A percentile compares a stretch with the other conserved stretches of the same genome.
phyloP scores from a whole-genome alignment of 2,888 invertebrate species.

The Melieria picta region DNA sequence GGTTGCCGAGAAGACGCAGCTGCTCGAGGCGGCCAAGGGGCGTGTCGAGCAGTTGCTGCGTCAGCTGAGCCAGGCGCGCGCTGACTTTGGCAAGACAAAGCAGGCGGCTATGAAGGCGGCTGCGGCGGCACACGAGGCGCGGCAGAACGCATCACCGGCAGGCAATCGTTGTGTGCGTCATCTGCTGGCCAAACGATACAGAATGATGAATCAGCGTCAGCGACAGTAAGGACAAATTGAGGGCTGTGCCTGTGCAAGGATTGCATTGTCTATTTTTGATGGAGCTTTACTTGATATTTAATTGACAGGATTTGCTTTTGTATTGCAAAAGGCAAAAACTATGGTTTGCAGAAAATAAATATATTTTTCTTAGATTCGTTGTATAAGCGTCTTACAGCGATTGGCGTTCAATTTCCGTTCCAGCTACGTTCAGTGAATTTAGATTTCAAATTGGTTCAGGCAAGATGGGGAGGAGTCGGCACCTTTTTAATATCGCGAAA shows the following conservation, averaged over 20 bases:
- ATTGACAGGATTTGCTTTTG: too few species aligned
- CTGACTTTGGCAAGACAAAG: conserved; percentile 81
- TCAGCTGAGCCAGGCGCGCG: conserved; percentile 74
- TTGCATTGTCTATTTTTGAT: background rate
- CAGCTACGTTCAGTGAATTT: too few species aligned
- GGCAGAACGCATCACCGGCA: conserved; percentile 72
- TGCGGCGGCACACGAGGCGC: conserved; percentile 78
- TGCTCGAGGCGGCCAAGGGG: conserved; percentile 74
- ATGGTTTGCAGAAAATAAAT: too few species aligned
- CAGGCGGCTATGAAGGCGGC: conserved; percentile 77
- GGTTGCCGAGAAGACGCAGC: conserved; percentile 74
- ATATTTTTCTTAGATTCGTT: too few species aligned
- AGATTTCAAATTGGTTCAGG: too few species aligned
- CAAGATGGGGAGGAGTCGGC: too few species aligned
- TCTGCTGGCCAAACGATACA: conserved; percentile 18
- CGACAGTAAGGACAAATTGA: too few species aligned
- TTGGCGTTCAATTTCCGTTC: too few species aligned
- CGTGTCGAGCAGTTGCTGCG: conserved; percentile 73
- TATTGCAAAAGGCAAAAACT: too few species aligned
- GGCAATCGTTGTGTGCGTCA: conserved; percentile 15
- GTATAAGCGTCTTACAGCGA: too few species aligned
- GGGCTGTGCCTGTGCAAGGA: background rate
- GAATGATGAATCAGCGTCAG: background rate
- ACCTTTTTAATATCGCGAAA: too few species aligned
- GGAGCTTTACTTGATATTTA: too few species aligned